These are phyloP conservation scores for Protosalanx chinensis DNA, from an alignment of 2,797 vertebrate genomes.

Conservation along the genomic window DNA sequence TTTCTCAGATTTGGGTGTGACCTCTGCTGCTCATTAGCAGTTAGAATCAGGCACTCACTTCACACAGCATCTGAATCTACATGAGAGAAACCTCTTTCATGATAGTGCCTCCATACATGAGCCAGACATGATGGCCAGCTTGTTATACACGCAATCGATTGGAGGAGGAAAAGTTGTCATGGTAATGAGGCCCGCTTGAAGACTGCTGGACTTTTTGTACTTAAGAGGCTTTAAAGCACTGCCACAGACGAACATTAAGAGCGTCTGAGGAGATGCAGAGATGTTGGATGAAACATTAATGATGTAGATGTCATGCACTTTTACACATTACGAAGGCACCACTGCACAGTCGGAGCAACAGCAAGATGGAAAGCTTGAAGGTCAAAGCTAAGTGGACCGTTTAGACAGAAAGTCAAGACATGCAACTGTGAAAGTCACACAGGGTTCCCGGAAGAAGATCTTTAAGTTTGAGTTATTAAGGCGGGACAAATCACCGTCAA, in stretches of 20 bases:
- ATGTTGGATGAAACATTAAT: slow-evolving; percentile 1
- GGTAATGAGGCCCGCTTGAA: neutral
- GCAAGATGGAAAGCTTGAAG: neutral
- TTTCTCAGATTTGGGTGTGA: too few species aligned
- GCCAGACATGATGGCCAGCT: neutral
- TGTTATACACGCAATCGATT: neutral
- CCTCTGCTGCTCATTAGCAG: neutral
- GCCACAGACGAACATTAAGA: neutral
- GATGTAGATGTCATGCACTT: neutral
- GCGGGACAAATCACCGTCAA: neutral
- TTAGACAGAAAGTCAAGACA: neutral
- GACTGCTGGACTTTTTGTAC: neutral
- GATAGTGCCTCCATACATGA: too few species aligned
- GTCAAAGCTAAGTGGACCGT: neutral
- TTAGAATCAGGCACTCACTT: neutral
- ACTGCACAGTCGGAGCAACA: neutral
- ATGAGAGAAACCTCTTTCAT: neutral
- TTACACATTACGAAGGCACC: neutral
- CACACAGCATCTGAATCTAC: neutral
- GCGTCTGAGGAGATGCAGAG: neutral
- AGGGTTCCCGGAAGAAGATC: neutral
- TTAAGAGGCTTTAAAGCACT: neutral
- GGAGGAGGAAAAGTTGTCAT: neutral
- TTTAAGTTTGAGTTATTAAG: neutral
- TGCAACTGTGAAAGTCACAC: neutral